Conservation (phyloP, 92 coral and sea anemone genomes). For the Nematostella vectensis region DNA sequence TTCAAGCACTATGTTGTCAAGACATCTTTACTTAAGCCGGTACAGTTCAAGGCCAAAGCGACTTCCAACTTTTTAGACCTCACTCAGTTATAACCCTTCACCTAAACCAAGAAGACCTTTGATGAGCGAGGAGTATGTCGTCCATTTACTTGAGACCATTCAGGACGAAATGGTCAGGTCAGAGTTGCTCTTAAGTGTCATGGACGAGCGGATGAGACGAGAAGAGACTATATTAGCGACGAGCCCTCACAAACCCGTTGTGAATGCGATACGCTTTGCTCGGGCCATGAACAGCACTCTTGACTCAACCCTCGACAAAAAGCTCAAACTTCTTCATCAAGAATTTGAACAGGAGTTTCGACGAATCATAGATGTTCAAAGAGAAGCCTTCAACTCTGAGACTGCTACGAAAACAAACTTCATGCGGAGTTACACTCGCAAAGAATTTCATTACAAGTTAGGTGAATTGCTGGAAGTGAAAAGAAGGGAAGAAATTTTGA, state of each 20-base stretch:
- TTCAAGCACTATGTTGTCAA: too few relatives aligned
- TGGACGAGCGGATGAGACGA: conserved; percentile 69
- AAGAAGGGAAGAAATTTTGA: conserved; percentile 44
- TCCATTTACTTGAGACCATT: conserved; percentile 18
- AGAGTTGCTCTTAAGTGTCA: conserved; percentile 28
- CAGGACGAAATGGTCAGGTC: conserved; percentile 20
- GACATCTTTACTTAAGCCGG: background rate
- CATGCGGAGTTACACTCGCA: conserved; percentile 38
- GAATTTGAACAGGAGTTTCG: conserved; percentile 75
- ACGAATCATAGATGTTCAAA: conserved; percentile 59
- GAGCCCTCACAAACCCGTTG: conserved; percentile 66
- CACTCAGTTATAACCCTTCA: conserved; percentile 14
- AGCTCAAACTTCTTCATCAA: conserved; percentile 24
- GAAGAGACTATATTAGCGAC: conserved; percentile 65
- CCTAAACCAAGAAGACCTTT: conserved; percentile 9
- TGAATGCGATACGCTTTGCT: conserved; percentile 59
- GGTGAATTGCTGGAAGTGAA: conserved; percentile 37
- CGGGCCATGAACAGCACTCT: conserved; percentile 53
- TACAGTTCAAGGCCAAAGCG: background rate
- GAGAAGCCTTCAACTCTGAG: conserved; percentile 27
- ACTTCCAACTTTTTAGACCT: background rate
- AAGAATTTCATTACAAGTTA: conserved; percentile 40
- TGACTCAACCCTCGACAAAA: conserved; percentile 47
- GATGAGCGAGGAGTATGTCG: conserved; percentile 12
- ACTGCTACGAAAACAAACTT: background rate